Evolutionary conservation across 2,797 vertebrate genomes (phyloP), one percentile per base, ranked within the genome.

Genomic region (Premnoplex brunnescens): DNA sequence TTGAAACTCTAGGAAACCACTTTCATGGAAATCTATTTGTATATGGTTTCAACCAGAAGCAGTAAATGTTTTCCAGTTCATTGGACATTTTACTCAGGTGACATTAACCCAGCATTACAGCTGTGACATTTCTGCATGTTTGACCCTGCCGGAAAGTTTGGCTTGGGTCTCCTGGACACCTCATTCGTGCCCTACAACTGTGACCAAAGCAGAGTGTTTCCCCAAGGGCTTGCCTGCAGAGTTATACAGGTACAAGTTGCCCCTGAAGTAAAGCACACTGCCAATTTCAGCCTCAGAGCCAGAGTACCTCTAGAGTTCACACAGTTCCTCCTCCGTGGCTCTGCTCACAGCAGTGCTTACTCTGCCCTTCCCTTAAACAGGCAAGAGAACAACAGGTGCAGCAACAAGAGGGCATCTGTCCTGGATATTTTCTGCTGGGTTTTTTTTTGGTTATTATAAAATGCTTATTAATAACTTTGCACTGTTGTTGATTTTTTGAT

Each of bases 11-110:
- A 69, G 64, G 87, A 96, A 95, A 87, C n/a, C 2, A 1, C 36
- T 86, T 96, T 92, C 86, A 67, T 15, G 69, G 93, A 96, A 96
- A 90, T 89, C 81, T 95, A 93, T 95, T 95, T 95, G 89, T 79
- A 93, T 54, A 44, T 4, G 5, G 37, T 81, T 96, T 90, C 67
- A 81, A 88, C 49, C 64, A 91, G 79, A 91, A 97, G 85, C 75
- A 86, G 75, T 72, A 79, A 88, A 96, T 96, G 74, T 72, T 83
- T 96, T 88, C 85, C 87, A 89, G 75, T 93, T 92, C 77, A 71
- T 22, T 85, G 69, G 72, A 90, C 62, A 76, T 84, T 91, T 91
- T 83, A 71, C 69, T 49, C 56, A 84, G 75, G 64, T 88, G 89
- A 87, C 79, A 36, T 34, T 93, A 89, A 82, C 84, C 11, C 60